Evolutionary conservation across 1,140 invertebrate species (phyloP).

Genomic region (Lepidotrigona ventralis): DNA sequence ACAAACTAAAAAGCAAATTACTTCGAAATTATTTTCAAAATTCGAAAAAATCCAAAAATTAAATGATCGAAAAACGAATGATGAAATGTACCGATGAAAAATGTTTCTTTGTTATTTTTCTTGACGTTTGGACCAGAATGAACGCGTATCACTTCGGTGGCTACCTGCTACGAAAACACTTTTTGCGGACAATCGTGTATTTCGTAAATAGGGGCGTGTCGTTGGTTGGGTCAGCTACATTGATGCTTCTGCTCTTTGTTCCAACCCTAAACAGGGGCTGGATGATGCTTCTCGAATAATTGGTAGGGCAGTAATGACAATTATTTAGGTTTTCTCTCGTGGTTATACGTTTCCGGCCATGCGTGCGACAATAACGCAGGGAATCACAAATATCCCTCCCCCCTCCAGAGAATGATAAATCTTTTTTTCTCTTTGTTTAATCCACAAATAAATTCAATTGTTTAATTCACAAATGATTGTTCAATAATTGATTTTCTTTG

Average conservation of each 20-base stretch:
- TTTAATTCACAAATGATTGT: background rate
- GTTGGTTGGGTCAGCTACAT: conserved; percentile 1
- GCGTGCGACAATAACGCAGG: conserved; percentile 23
- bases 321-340: conserved; percentile 32
- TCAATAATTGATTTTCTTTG: too few species aligned
- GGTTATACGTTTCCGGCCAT: conserved; percentile 33
- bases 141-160: background rate
- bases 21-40: too few species aligned
- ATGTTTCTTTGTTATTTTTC: background rate
- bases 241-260: conserved; percentile 20
- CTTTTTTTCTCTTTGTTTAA: background rate
- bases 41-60: too few species aligned
- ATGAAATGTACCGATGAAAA: background rate
- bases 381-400: background rate
- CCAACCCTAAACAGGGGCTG: conserved; percentile 22
- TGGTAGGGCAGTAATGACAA: conserved; percentile 43
- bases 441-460: background rate
- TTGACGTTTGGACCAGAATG: background rate
- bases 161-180: conserved; percentile 18
- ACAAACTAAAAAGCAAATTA: too few species aligned
- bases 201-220: conserved; percentile 17
- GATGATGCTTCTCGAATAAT: conserved; percentile 39
- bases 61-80: too few species aligned
- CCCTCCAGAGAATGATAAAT: background rate
- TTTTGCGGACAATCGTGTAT: conserved; percentile 1